phyloP scores from a whole-genome alignment of 2,797 vertebrate genomes.

The Pseudomugil tenellus region DNA sequence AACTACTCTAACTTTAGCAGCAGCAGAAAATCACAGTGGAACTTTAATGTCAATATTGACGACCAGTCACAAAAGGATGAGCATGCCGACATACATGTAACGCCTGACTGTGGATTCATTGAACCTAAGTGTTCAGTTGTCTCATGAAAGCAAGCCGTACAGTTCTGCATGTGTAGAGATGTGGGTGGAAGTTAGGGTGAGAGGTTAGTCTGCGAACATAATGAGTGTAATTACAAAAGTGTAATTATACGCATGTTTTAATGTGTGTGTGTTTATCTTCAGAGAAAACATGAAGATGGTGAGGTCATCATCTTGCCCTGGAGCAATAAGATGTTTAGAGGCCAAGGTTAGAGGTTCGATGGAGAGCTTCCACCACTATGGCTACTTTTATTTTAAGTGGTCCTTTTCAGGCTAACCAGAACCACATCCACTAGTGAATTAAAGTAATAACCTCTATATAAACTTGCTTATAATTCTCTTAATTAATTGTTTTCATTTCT shows the following conservation, averaged over 20 bases:
- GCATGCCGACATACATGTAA: not conserved
- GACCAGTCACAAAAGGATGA: not conserved
- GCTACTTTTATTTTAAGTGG: conserved; percentile 39
- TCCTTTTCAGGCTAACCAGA: conserved; percentile 7
- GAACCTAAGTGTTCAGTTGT: too few species aligned
- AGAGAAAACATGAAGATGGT: conserved; percentile 21
- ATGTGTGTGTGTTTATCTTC: conserved; percentile 42
- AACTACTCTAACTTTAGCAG: too few species aligned
- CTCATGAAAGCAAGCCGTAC: conserved; percentile 2
- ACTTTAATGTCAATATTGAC: not conserved
- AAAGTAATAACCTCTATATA: conserved; percentile 5
- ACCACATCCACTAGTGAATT: conserved; percentile 21
- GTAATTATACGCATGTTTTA: conserved; percentile 43
- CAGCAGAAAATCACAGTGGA: not conserved
- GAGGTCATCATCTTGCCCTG: conserved; percentile 49
- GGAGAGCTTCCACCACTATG: conserved; percentile 12
- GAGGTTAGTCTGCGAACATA: conserved; percentile 50
- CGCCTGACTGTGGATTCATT: conserved; percentile 11
- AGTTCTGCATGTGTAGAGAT: conserved; percentile 8
- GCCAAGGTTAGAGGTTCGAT: conserved; percentile 43
- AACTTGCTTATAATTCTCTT: not conserved
- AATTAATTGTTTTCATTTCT: not conserved
- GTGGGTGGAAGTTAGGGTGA: conserved; percentile 35
- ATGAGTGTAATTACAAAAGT: conserved; percentile 43
- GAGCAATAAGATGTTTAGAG: conserved; percentile 49